phyloP scores from a whole-genome alignment of 2,888 invertebrate genomes.

The Lampropteryx suffumata region DNA sequence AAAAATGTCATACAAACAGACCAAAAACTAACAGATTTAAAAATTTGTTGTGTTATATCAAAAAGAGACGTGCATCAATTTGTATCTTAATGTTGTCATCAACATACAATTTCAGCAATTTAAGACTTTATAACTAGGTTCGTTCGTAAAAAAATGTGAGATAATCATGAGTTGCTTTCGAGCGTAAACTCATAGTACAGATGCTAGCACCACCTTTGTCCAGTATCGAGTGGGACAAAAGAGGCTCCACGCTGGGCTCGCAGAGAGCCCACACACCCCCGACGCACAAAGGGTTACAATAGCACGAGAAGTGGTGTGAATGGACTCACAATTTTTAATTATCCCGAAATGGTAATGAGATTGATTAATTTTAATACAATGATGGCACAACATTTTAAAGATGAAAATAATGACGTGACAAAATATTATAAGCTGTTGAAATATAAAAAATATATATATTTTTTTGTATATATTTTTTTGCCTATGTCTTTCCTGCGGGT shows the following conservation, averaged over 20 bases:
- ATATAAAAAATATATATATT: too few species aligned
- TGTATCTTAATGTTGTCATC: too few species aligned
- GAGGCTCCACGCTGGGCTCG: slow-evolving; percentile 55
- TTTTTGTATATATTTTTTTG: too few species aligned
- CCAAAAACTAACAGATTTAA: too few species aligned
- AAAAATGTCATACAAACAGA: too few species aligned
- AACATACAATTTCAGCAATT: too few species aligned
- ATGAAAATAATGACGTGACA: slow-evolving; percentile 8
- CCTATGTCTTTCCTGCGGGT: too few species aligned
- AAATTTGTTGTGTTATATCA: too few species aligned
- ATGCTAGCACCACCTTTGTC: slow-evolving; percentile 14
- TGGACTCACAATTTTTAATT: slow-evolving; percentile 16
- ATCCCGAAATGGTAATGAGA: slow-evolving; percentile 12
- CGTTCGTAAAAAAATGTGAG: too few species aligned
- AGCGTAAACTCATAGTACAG: slow-evolving; percentile 6
- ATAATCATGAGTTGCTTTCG: background rate
- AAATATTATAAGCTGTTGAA: too few species aligned
- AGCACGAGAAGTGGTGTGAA: slow-evolving; percentile 21
- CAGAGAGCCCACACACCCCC: slow-evolving; percentile 58
- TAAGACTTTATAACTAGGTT: too few species aligned
- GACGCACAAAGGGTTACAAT: slow-evolving; percentile 41
- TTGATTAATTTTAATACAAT: slow-evolving; percentile 23
- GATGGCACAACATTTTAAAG: slow-evolving; percentile 10
- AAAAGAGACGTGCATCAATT: too few species aligned
- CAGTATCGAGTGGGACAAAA: slow-evolving; percentile 27